A percentile compares a stretch with the other conserved stretches of the same genome.
Evolutionary conservation across 1,140 invertebrate species (phyloP).

Genomic region (Sitophilus oryzae): DNA sequence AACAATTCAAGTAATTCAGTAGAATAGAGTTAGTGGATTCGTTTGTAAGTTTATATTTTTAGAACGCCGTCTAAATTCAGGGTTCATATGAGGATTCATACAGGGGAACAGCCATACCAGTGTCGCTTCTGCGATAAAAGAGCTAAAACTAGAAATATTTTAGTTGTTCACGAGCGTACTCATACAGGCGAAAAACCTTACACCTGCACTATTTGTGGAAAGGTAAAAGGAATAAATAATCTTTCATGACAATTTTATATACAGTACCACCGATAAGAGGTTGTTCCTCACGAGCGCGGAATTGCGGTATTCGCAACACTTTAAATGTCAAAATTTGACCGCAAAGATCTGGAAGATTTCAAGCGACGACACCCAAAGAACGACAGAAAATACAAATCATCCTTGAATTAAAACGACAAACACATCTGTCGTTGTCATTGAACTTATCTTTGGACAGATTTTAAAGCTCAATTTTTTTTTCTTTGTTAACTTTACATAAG

Average conservation of each 20-base stretch:
- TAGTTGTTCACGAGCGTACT: conserved; percentile 22
- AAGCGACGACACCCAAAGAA: too few species aligned
- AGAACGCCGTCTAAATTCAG: conserved; percentile 8
- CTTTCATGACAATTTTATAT: too few species aligned
- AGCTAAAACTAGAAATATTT: conserved; percentile 8
- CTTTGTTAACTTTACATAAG: too few species aligned
- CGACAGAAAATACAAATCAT: too few species aligned
- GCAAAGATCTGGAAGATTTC: too few species aligned
- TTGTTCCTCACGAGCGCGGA: too few species aligned
- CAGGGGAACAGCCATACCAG: conserved; percentile 15
- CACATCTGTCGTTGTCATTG: too few species aligned
- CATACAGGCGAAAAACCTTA: conserved; percentile 30
- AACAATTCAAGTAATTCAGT: conserved; percentile 20
- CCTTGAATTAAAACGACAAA: too few species aligned
- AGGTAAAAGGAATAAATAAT: too few species aligned
- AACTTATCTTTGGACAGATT: neutral
- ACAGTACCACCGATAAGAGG: too few species aligned
- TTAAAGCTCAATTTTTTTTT: conserved; percentile 1
- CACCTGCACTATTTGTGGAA: conserved; percentile 26
- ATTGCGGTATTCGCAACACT: too few species aligned
- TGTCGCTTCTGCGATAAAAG: conserved; percentile 16
- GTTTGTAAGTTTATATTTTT: neutral
- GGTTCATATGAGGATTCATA: conserved; percentile 14
- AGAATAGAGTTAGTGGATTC: neutral
- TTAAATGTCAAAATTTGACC: too few species aligned